phyloP scores from a whole-genome alignment of 2,888 invertebrate species.

The Folsomia candida region DNA sequence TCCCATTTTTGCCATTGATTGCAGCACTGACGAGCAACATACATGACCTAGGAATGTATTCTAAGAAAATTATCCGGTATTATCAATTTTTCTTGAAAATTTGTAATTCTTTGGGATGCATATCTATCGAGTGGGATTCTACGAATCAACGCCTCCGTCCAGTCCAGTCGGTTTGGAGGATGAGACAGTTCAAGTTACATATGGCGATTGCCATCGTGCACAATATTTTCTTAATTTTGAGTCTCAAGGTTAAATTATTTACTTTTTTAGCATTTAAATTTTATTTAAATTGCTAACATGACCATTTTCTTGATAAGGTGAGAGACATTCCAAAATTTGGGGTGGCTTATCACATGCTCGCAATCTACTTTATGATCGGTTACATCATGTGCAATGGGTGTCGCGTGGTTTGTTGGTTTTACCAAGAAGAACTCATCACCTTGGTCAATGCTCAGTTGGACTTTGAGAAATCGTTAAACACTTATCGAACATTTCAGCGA shows the following conservation, averaged over 20 bases:
- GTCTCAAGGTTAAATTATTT: neutral
- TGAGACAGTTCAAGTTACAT: constrained; percentile 21
- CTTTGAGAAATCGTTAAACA: neutral
- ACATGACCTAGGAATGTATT: too few relatives aligned
- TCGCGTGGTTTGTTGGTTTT: constrained; percentile 18
- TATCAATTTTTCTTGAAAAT: constrained; percentile 20
- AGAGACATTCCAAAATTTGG: constrained; percentile 18
- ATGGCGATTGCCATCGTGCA: constrained; percentile 22
- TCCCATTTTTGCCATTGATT: too few relatives aligned
- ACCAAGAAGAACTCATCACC: constrained; percentile 25
- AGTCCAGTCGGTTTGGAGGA: neutral
- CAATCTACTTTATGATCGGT: constrained; percentile 27
- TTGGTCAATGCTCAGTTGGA: constrained; percentile 25
- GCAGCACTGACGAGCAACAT: too few relatives aligned
- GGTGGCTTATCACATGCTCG: constrained; percentile 28
- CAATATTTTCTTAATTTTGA: constrained; percentile 26
- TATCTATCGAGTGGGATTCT: constrained; percentile 22
- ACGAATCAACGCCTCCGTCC: constrained; percentile 5
- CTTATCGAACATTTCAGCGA: neutral
- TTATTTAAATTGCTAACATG: too few relatives aligned
- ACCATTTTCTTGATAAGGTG: too few relatives aligned
- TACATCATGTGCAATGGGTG: constrained; percentile 28
- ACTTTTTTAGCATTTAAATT: too few relatives aligned
- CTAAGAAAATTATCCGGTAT: constrained; percentile 21
- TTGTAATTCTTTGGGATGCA: constrained; percentile 20